Evolutionary conservation across 35 echinoderm and acorn worm genomes (phyloP).

Genomic region (Acanthaster planci): DNA sequence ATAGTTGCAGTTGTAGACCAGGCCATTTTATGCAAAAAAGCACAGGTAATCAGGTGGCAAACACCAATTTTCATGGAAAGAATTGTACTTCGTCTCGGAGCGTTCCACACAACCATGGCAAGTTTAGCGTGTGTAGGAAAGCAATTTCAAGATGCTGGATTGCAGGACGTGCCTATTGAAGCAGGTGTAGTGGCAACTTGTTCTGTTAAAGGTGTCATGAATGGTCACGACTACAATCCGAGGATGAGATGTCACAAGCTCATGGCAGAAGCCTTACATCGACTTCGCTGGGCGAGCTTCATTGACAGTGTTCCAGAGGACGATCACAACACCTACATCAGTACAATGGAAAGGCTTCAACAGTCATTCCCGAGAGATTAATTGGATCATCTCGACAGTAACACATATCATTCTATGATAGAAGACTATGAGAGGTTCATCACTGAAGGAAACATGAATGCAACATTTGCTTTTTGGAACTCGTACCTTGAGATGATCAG

Average conservation of each 20-base stretch:
- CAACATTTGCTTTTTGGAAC: slow-evolving; percentile 57
- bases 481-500: slow-evolving; percentile 63
- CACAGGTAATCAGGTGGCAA: slow-evolving; percentile 82
- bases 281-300: slow-evolving; percentile 49
- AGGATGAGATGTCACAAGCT: slow-evolving; percentile 72
- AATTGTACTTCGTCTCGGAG: slow-evolving; percentile 78
- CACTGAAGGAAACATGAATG: not conserved
- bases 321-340: not conserved
- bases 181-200: slow-evolving; percentile 60
- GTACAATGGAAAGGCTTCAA: slow-evolving; percentile 23
- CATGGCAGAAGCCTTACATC: slow-evolving; percentile 53
- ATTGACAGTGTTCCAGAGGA: slow-evolving; percentile 33
- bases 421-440: not conserved
- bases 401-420: not conserved
- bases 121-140: slow-evolving; percentile 67
- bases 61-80: slow-evolving; percentile 51
- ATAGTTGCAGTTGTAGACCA: slow-evolving; percentile 69
- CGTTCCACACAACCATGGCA: slow-evolving; percentile 86
- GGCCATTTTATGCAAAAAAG: slow-evolving; percentile 64
- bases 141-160: slow-evolving; percentile 66
- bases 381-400: not conserved
- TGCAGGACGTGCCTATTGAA: slow-evolving; percentile 82
- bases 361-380: slow-evolving; percentile 23
- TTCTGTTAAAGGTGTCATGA: slow-evolving; percentile 79
- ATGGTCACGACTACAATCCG: slow-evolving; percentile 75